phyloP scores from a whole-genome alignment of 2,888 invertebrate species.

The Spisula solida region DNA sequence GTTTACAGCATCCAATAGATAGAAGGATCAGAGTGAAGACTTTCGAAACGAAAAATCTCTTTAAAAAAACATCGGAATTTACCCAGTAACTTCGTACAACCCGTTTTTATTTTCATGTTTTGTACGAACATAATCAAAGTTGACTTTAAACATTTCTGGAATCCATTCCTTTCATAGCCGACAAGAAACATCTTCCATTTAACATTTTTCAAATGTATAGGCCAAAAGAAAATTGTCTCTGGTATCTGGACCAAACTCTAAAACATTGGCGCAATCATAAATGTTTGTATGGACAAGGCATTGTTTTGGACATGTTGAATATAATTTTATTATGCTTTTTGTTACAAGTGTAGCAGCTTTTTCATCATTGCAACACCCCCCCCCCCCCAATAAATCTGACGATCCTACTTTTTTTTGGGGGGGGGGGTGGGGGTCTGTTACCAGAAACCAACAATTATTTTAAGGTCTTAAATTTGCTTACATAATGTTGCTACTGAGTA shows the following conservation, averaged over 20 bases:
- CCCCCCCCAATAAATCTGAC: not conserved
- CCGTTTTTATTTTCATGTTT: not conserved
- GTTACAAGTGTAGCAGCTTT: too few relatives aligned
- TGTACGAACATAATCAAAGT: not conserved
- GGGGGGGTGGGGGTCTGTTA: too few relatives aligned
- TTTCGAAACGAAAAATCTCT: not conserved
- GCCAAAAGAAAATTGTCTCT: too few relatives aligned
- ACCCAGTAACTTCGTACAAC: not conserved
- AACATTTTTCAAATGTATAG: too few relatives aligned
- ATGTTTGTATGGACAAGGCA: too few relatives aligned
- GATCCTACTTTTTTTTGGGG: not conserved
- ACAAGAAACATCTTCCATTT: not conserved
- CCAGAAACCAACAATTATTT: too few relatives aligned
- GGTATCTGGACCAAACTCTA: too few relatives aligned
- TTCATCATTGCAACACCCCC: not conserved
- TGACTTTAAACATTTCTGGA: slow-evolving; percentile 2
- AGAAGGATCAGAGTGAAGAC: not conserved
- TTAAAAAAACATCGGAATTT: slow-evolving; percentile 5
- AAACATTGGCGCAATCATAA: too few relatives aligned
- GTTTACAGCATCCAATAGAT: not conserved
- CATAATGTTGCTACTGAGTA: too few relatives aligned
- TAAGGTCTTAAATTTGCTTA: too few relatives aligned
- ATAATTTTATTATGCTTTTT: too few relatives aligned
- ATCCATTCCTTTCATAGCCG: not conserved
- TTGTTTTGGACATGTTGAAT: too few relatives aligned